Evolutionary conservation across 2,797 vertebrate species (phyloP).

Genomic region (Danionella dracula): DNA sequence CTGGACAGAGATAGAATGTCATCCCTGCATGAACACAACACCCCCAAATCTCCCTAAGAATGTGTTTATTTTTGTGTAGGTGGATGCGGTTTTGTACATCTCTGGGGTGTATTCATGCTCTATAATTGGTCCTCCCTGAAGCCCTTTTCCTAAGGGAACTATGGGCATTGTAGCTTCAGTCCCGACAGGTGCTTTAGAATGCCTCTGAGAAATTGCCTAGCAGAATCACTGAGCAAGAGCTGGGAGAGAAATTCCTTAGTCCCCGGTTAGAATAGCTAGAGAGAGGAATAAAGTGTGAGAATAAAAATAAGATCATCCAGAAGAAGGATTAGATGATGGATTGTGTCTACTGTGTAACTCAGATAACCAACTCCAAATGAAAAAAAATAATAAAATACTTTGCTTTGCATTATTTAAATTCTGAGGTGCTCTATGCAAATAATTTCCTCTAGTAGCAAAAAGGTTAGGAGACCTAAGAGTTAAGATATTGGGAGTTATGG

Average conservation of each 20-base stretch:
- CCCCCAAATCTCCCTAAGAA: background rate
- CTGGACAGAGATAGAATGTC: too few species aligned
- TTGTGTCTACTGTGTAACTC: slow-evolving; percentile 11
- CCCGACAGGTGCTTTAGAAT: slow-evolving; percentile 20
- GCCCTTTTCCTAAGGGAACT: slow-evolving; percentile 28
- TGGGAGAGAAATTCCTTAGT: background rate
- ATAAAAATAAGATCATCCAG: background rate
- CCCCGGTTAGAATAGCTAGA: slow-evolving; percentile 1
- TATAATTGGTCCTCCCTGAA: slow-evolving; percentile 14
- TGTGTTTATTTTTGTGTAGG: background rate
- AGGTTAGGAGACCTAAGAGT: slow-evolving; percentile 23
- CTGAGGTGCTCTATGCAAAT: slow-evolving; percentile 42
- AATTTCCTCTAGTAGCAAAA: slow-evolving; percentile 25
- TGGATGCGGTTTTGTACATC: slow-evolving; percentile 13
- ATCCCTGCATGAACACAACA: background rate
- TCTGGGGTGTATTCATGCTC: slow-evolving; percentile 19
- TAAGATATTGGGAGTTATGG: too few species aligned
- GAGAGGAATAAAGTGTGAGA: background rate
- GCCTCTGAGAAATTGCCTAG: slow-evolving; percentile 30
- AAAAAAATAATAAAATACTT: slow-evolving; percentile 31
- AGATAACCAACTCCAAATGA: slow-evolving; percentile 23
- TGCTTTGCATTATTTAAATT: slow-evolving; percentile 25
- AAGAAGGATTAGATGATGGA: background rate
- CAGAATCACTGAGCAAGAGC: slow-evolving; percentile 7
- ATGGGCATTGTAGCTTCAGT: slow-evolving; percentile 41